phyloP scores from a whole-genome alignment of 92 coral and sea anemone species.

The Phymanthus crucifer region DNA sequence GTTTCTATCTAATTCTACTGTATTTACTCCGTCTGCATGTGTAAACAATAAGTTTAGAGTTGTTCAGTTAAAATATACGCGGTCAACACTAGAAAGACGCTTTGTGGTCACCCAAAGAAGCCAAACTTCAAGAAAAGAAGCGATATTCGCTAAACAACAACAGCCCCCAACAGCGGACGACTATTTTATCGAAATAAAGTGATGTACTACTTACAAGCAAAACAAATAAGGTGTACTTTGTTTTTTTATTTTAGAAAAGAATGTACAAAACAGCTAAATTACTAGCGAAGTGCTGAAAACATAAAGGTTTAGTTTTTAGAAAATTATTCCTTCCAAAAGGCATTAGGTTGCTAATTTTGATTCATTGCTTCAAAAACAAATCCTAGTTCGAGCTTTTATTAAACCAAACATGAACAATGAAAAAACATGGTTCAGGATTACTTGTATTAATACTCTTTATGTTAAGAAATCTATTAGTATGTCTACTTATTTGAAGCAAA shows the following conservation, averaged over 20 bases:
- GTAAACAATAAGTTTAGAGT: background rate
- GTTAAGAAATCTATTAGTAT: no score
- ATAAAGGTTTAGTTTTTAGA: no score
- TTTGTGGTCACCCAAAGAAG: conserved; percentile 15
- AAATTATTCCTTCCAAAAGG: no score
- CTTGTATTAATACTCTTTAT: no score
- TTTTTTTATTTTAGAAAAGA: background rate
- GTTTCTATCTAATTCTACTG: background rate
- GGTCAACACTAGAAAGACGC: conserved; percentile 3
- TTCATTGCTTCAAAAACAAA: no score
- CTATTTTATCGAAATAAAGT: background rate
- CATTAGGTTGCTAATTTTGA: no score
- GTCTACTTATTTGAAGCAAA: no score
- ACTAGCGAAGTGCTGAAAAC: background rate
- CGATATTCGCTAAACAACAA: background rate
- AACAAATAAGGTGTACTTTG: background rate
- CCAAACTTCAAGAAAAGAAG: background rate
- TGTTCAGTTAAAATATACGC: background rate
- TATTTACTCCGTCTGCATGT: background rate
- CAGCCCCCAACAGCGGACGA: background rate
- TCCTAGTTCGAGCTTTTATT: no score
- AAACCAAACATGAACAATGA: no score
- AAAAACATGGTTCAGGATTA: no score
- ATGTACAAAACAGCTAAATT: background rate
- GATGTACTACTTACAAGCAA: background rate